Conservation (phyloP, 2,888 invertebrate species). For the Anodontia alba region DNA sequence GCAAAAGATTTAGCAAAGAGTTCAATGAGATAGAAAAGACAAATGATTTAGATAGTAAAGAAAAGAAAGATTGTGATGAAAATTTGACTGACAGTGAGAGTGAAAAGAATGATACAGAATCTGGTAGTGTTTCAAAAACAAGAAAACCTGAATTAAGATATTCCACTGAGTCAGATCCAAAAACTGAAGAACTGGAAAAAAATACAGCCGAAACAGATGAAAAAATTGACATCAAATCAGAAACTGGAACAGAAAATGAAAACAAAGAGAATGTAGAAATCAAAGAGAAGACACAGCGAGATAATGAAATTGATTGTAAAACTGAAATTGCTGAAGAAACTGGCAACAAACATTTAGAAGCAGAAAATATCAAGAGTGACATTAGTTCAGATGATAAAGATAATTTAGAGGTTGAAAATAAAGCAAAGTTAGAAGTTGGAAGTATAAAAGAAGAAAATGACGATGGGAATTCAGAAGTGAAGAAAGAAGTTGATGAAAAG, state of each 20-base stretch:
- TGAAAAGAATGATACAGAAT: background rate
- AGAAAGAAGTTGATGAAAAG: too few relatives aligned
- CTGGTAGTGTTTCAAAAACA: background rate
- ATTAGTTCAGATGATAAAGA: background rate
- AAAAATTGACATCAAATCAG: background rate
- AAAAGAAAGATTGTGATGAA: background rate
- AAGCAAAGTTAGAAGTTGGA: background rate
- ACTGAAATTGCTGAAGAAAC: background rate
- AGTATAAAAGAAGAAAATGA: background rate
- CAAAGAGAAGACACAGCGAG: background rate
- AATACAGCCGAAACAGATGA: conserved; percentile 1
- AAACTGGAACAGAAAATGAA: background rate
- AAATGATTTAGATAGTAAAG: background rate
- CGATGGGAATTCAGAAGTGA: too few relatives aligned
- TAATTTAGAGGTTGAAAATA: background rate
- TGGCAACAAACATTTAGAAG: background rate
- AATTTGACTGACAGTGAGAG: background rate
- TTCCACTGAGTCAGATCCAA: background rate
- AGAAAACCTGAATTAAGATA: background rate
- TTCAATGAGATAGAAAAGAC: background rate
- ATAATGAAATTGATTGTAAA: background rate
- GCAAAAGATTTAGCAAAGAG: background rate
- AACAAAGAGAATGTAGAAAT: background rate
- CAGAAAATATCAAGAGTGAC: background rate
- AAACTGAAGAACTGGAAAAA: background rate